A percentile compares a stretch with the other conserved stretches of the same genome.
Conservation (phyloP, 2,888 invertebrate species). For the Trachelus stipa region DNA sequence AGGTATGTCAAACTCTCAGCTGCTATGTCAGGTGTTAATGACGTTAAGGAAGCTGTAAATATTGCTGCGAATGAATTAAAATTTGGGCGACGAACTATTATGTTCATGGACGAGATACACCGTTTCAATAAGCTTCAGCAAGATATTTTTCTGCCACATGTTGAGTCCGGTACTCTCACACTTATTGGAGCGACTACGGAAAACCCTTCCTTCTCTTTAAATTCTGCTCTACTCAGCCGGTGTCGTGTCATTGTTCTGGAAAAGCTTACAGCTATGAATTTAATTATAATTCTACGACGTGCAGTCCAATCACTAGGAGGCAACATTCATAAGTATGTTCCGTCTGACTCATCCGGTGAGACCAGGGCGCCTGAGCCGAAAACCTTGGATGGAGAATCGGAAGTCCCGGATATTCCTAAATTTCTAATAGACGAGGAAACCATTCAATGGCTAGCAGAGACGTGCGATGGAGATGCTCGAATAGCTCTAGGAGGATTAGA, state of each 20-base stretch:
- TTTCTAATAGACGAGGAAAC: slow-evolving; percentile 72
- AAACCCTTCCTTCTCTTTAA: slow-evolving; percentile 88
- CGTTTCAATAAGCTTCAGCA: slow-evolving; percentile 88
- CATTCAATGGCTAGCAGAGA: slow-evolving; percentile 77
- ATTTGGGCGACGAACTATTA: slow-evolving; percentile 77
- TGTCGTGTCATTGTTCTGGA: slow-evolving; percentile 82
- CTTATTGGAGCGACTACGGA: slow-evolving; percentile 88
- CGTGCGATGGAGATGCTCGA: slow-evolving; percentile 86
- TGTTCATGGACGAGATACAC: slow-evolving; percentile 91
- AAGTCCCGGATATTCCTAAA: slow-evolving; percentile 26
- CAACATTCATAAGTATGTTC: slow-evolving; percentile 23
- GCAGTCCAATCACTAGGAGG: slow-evolving; percentile 68
- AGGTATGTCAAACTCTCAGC: slow-evolving; percentile 83
- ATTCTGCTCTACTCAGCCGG: slow-evolving; percentile 82
- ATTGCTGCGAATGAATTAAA: slow-evolving; percentile 79
- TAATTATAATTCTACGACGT: slow-evolving; percentile 73
- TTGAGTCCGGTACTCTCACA: slow-evolving; percentile 83
- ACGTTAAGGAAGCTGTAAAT: slow-evolving; percentile 80
- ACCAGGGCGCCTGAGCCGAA: not conserved
- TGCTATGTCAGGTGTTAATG: slow-evolving; percentile 80
- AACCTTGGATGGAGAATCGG: not conserved
- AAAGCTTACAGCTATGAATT: slow-evolving; percentile 73
- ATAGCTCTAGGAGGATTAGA: slow-evolving; percentile 82
- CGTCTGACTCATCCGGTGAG: not conserved
- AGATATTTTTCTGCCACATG: slow-evolving; percentile 83